Percentiles rank a stretch among this genome's conserved stretches.
Evolutionary conservation across 2,888 invertebrate genomes (phyloP).

Genomic region (Polymixis lichenea): DNA sequence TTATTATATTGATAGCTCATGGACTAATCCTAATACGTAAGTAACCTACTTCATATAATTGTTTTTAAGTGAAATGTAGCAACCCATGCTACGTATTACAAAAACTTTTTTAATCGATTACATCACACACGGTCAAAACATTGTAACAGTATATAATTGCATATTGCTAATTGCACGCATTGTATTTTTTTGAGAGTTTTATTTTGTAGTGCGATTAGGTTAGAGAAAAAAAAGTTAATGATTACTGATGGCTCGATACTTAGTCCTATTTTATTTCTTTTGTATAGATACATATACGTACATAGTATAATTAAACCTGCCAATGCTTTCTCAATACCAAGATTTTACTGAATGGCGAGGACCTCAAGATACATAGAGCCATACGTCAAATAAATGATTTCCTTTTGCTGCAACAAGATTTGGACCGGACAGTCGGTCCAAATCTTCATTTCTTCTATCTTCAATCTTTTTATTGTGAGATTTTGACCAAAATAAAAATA

Average conservation of each 20-base stretch:
- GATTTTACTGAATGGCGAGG: too few relatives aligned
- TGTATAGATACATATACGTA: too few relatives aligned
- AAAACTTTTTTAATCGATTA: neutral
- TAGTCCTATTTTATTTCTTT: too few relatives aligned
- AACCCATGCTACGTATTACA: slow-evolving; percentile 20
- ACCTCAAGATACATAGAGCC: too few relatives aligned
- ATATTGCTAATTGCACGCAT: neutral
- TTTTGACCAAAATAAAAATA: too few relatives aligned
- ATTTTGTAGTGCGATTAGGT: neutral
- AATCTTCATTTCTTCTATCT: too few relatives aligned
- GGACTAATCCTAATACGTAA: neutral
- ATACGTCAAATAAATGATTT: too few relatives aligned
- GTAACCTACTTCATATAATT: slow-evolving; percentile 28
- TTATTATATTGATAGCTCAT: neutral
- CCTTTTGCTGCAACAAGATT: too few relatives aligned
- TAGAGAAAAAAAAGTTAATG: neutral
- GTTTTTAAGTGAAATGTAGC: neutral
- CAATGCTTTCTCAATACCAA: too few relatives aligned
- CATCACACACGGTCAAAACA: slow-evolving; percentile 21
- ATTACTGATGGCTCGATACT: neutral
- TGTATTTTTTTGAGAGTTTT: neutral
- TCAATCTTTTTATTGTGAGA: too few relatives aligned
- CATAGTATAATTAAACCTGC: too few relatives aligned
- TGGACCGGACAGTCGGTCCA: too few relatives aligned
- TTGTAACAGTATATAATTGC: slow-evolving; percentile 1